Evolutionary conservation across 2,888 invertebrate species (phyloP), one percentile per base, ranked within the genome.

Genomic region (Cistogaster globosa): DNA sequence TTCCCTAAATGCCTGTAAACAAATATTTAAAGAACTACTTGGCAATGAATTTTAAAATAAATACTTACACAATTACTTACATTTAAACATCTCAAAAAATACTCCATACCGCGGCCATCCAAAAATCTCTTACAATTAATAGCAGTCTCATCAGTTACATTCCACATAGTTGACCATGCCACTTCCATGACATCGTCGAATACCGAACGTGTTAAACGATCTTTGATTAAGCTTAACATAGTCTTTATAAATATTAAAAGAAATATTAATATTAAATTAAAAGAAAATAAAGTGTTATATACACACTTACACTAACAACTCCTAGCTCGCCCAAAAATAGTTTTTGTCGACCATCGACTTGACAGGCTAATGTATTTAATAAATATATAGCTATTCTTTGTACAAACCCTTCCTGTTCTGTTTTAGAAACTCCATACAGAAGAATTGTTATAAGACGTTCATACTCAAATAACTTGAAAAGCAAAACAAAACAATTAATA

Each of bases 111-210:
- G 57, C 95, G 94, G 85, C 96, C 95, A 88, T 97, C 95, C 80
- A 99, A 94, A 93, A 99, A 99, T 89, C 97, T 94, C 92, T 96
- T 94, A 93, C 99, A 99, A 93, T 99, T 99, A 88, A 96, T 94
- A 58, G 98, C 97, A 14, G 98, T 99, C 93, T 99, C 99, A 92
- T 99, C 99, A 45, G 97, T 97, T 87, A 97, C 97, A 93, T 99
- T 99, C 99, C 99, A 99, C 97, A 99, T 97, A n/a, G 98, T 98
- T 80, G 98, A 98, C 99, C 99, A 99, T 5, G 98, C 98, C 18
- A 98, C 98, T 93, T 99, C 98, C 93, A 99, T 94, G 20, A 98
- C 97, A 92, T 99, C 99, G 92, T 99, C 99, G 91, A 98, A 98
- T 55, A 96, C 93, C 79, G 94, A 94, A 51, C 95, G 94, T 80